Conservation (phyloP, 2,888 invertebrate species). For the Drosophila fulvimacula region DNA sequence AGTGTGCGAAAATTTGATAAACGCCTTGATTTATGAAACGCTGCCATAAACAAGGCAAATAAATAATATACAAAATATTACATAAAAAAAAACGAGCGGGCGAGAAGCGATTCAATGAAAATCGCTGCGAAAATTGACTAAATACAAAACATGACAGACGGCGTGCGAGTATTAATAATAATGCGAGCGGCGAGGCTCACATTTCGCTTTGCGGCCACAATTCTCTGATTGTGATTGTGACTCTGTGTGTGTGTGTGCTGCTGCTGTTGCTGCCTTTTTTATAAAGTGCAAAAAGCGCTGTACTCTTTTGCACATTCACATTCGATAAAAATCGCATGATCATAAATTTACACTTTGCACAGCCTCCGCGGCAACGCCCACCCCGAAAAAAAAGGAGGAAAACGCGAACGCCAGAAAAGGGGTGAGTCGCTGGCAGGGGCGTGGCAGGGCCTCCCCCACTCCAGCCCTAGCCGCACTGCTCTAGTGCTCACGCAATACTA, state of each 20-base stretch:
- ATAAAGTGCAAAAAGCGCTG: slow-evolving; percentile 81
- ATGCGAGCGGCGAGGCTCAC: slow-evolving; percentile 63
- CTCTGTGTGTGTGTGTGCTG: slow-evolving; percentile 8
- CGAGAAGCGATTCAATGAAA: slow-evolving; percentile 65
- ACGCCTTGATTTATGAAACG: slow-evolving; percentile 72
- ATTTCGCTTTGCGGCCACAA: background rate
- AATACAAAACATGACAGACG: slow-evolving; percentile 79
- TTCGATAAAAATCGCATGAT: slow-evolving; percentile 84
- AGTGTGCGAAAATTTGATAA: slow-evolving; percentile 80
- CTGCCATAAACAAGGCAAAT: slow-evolving; percentile 30
- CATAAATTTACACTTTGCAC: slow-evolving; percentile 85
- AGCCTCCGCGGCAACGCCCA: slow-evolving; percentile 83
- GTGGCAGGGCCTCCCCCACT: background rate
- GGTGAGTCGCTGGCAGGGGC: slow-evolving; percentile 41
- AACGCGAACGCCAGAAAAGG: slow-evolving; percentile 25
- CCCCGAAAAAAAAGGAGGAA: slow-evolving; percentile 36
- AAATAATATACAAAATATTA: slow-evolving; percentile 8
- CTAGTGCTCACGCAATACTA: slow-evolving; percentile 54
- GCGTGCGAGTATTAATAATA: slow-evolving; percentile 82
- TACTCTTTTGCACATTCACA: slow-evolving; percentile 75
- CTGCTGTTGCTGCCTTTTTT: slow-evolving; percentile 51
- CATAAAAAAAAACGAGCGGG: slow-evolving; percentile 46
- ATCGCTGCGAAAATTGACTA: slow-evolving; percentile 69
- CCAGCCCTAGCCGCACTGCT: background rate
- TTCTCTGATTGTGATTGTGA: slow-evolving; percentile 16